Conservation (phyloP, 2,797 vertebrate genomes). For the Chaetodon trifasciatus region DNA sequence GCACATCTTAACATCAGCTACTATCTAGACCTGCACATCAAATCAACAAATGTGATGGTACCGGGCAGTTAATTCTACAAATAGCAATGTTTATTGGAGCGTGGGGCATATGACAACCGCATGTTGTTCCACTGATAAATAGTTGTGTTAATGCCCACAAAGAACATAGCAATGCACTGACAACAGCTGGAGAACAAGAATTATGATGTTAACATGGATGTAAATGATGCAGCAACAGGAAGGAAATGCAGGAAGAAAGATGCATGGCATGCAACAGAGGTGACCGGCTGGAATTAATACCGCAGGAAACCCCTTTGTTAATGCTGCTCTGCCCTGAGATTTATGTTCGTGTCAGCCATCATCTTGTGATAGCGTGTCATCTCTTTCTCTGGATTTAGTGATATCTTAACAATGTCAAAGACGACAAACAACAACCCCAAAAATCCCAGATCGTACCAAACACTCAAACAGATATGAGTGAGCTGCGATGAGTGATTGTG, state of each 20-base stretch:
- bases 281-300: not conserved
- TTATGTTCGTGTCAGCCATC: constrained; percentile 2
- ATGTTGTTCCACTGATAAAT: not conserved
- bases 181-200: constrained; percentile 1
- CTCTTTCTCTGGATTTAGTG: constrained; percentile 7
- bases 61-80: not conserved
- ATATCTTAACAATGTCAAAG: constrained; percentile 15
- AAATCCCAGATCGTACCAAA: not conserved
- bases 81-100: not conserved
- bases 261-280: not conserved
- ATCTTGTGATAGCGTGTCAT: constrained; percentile 4
- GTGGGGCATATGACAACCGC: not conserved
- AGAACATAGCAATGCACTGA: not conserved
- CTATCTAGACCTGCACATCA: not conserved
- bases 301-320: not conserved
- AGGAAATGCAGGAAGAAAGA: not conserved
- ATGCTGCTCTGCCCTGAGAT: not conserved
- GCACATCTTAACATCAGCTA: not conserved
- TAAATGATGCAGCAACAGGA: not conserved
- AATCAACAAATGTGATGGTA: not conserved
- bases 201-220: not conserved
- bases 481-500: not conserved
- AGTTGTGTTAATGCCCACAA: not conserved
- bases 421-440: not conserved
- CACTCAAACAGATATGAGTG: not conserved